A percentile compares a stretch with the other conserved stretches of the same genome.
Conservation (phyloP, 2,113 vertebrate species). For the Gymnobelideus leadbeateri region DNA sequence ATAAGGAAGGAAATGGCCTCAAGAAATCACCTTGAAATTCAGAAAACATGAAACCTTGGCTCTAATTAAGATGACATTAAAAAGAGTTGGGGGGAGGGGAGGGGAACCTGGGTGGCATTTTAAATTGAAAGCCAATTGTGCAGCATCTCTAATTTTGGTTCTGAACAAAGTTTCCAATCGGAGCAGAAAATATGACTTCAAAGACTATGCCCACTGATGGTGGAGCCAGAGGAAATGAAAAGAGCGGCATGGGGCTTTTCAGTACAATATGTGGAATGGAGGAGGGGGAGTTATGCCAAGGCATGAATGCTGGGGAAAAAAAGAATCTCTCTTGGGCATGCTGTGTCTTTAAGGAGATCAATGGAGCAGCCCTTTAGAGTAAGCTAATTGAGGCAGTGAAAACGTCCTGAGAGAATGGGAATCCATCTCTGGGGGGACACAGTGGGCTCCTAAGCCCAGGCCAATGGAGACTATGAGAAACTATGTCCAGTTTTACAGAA, state of each 20-base stretch:
- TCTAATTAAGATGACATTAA: constrained; percentile 39
- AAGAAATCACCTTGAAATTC: constrained; percentile 73
- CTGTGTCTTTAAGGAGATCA: constrained; percentile 65
- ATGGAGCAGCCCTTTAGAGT: background rate
- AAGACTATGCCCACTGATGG: constrained; percentile 46
- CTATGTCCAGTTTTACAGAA: background rate
- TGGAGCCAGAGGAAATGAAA: constrained; percentile 43
- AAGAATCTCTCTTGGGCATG: constrained; percentile 18
- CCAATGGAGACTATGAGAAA: background rate
- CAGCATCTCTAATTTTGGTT: constrained; percentile 66
- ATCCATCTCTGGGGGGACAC: background rate
- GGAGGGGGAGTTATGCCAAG: constrained; percentile 45
- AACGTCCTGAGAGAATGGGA: background rate
- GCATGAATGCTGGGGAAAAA: constrained; percentile 26
- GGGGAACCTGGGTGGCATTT: accelerated
- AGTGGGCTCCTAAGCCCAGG: constrained; percentile 1
- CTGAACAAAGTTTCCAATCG: constrained; percentile 55
- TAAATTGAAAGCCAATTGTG: constrained; percentile 47
- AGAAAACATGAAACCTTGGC: constrained; percentile 54
- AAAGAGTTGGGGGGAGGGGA: accelerated
- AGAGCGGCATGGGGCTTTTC: constrained; percentile 65
- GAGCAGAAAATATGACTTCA: constrained; percentile 72
- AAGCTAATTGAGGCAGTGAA: constrained; percentile 66
- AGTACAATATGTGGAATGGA: constrained; percentile 66
- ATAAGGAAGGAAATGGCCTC: constrained; percentile 60